Conservation (phyloP, 1,140 invertebrate species). For the Mylabris phalerata region DNA sequence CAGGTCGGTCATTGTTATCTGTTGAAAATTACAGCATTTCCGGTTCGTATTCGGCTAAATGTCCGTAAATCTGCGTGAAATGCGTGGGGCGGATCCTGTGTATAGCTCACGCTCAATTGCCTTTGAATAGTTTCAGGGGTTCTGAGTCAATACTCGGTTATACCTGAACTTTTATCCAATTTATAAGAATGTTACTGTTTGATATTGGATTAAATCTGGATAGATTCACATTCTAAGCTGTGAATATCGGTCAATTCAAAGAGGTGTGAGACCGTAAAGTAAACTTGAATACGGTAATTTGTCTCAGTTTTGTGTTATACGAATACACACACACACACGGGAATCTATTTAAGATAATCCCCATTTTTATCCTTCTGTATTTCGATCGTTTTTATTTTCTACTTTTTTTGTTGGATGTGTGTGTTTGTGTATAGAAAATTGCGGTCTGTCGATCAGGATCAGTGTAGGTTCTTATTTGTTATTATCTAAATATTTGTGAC, state of each 20-base stretch:
- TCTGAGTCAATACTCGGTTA: neutral
- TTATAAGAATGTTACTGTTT: conserved; percentile 3
- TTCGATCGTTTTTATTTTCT: too few relatives aligned
- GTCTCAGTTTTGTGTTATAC: conserved; percentile 5
- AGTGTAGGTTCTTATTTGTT: neutral
- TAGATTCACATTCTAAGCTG: conserved; percentile 1
- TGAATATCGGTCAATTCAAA: neutral
- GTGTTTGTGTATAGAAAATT: neutral
- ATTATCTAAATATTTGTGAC: conserved; percentile 16
- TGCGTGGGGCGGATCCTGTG: conserved; percentile 19
- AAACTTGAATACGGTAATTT: conserved; percentile 18
- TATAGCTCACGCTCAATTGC: conserved; percentile 21
- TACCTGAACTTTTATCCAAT: too few relatives aligned
- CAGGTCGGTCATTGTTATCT: too few relatives aligned
- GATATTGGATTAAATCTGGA: neutral
- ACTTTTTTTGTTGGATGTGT: too few relatives aligned
- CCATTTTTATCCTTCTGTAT: conserved; percentile 4
- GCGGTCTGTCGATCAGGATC: conserved; percentile 14
- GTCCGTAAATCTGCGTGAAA: conserved; percentile 23
- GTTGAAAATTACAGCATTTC: conserved; percentile 6
- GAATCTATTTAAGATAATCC: conserved; percentile 19
- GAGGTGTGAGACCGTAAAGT: conserved; percentile 18
- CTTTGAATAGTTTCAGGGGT: conserved; percentile 12
- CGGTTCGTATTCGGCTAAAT: conserved; percentile 16
- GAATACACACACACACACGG: neutral